Base-by-base conservation (phyloP, 1,140 invertebrate species). In the Diorhabda elongata region DNA sequence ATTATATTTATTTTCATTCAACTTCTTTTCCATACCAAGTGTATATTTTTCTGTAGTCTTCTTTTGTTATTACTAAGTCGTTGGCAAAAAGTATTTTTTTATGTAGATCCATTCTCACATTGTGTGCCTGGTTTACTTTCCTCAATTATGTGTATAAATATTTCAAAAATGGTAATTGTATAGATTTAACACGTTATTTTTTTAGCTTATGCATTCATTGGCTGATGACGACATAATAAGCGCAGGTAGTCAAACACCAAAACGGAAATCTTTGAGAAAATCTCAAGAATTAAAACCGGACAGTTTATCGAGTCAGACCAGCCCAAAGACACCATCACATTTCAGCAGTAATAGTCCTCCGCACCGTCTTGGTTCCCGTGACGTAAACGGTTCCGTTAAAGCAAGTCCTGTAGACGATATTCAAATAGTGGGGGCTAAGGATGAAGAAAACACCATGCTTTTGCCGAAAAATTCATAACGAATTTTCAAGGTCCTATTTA, bases 381-480 rank as follows among this genome's bases (percentile, higher is more conserved):
- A 78, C 69, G 61, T 76, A 11, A 78, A 79, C 64, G 78, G 77
- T 41, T 76, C 76, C 6, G 61, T 73, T 11, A 73, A 77, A 47
- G 71, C 67, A 52, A 75, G 72, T 67, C 75, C 75, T 3, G 67
- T 73, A 44, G 74, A 76, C 45, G 74, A 79, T 47, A 64, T 69
- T 26, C 63, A 70, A 26, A 47, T 74, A 60, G 63, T 73, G 43
- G 44, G 57, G 5, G 73, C 68, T 66, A 8, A 11, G 26, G 58
- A 67, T 9, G 75, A 78, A 43, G 78, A 80, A 61, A 77, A 80
- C 65, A 62, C 73, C 7, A 75, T 76, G 3, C 72, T 80, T 5
- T 65, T 80, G 69, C 71, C 75, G n/a, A 77, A 73, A 72, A 77
- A 74, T 61, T 80, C 77, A 77, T 80, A 80, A 80, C 78, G 75